Evolutionary conservation across 2,888 invertebrate species (phyloP).

Genomic region (Patella ulyssiponensis): DNA sequence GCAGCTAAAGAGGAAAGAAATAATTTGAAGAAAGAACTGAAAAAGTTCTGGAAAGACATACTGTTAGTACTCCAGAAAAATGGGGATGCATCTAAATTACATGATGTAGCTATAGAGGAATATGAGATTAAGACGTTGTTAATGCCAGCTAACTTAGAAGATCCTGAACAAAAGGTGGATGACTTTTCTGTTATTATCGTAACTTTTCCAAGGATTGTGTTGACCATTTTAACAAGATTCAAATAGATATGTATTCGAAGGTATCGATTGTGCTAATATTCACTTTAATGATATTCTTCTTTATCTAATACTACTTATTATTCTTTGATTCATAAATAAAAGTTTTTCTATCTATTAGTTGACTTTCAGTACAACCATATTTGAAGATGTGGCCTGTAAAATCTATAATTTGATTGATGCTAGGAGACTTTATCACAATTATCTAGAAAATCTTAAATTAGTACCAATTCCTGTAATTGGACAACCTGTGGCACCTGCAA

Average conservation of each 20-base stretch:
- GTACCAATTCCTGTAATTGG: conserved; percentile 58
- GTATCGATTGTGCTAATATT: not conserved
- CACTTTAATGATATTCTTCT: too few species aligned
- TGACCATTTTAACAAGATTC: not conserved
- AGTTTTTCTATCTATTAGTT: conserved; percentile 37
- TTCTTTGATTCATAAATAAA: too few species aligned
- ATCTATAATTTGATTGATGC: conserved; percentile 69
- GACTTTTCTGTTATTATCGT: too few species aligned
- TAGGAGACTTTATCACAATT: conserved; percentile 66
- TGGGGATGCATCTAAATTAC: conserved; percentile 55
- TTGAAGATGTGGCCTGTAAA: conserved; percentile 69
- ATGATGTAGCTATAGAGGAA: conserved; percentile 65
- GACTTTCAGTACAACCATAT: conserved; percentile 62
- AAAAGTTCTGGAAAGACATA: conserved; percentile 67
- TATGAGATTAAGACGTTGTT: conserved; percentile 62
- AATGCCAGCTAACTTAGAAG: conserved; percentile 62
- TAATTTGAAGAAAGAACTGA: conserved; percentile 51
- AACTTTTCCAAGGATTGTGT: too few species aligned
- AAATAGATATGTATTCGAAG: not conserved
- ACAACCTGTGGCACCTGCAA: conserved; percentile 13
- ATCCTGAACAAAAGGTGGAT: conserved; percentile 65
- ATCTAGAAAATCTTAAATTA: conserved; percentile 66
- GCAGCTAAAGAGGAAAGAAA: conserved; percentile 46
- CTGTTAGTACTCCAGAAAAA: conserved; percentile 58
- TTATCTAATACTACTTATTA: too few species aligned